Base-by-base conservation (phyloP, 2,888 invertebrate genomes). In the Andrena trimmerana region DNA sequence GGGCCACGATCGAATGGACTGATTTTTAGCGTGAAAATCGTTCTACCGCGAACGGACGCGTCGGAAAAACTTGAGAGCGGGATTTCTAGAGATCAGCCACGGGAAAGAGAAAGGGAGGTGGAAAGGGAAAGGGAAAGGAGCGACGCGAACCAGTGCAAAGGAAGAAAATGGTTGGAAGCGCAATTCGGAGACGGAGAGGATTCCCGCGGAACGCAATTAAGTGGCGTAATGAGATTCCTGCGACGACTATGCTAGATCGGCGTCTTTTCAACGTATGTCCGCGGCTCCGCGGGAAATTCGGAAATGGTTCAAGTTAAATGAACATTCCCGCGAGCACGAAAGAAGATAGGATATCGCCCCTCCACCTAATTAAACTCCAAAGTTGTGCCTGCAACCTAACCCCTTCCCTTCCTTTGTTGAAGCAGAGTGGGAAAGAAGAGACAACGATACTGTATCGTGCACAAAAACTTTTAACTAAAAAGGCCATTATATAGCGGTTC, bases 281-380 rank as follows among this genome's bases (percentile, higher is more conserved):
- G 31, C 60, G 78, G 65, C 62, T 69, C 68, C 76, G 75, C 77
- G 84, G 73, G 85, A 88, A 88, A 87, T 90, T 91, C 81, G 79
- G 78, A 86, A 91, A 90, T 85, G 86, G 82, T 82, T 85, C 75
- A 84, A 91, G 86, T 89, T 90, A 89, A 91, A 91, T 88, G 87
- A 86, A 87, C 87, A 86, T 91, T 90, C 85, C 75, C 60, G 71
- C 62, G 66, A 31, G 7, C 69, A 27, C n/a, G 65, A 85, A 86
- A 78, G 86, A 85, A 84, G 78, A 86, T 86, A 82, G 83, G 68
- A 87, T 77, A 70, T 80, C 79, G 74, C 54, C 69, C 52, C 59
- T 80, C 69, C 85, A 83, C 79, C 85, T 86, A 89, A 91, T 90
- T 90, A 88, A 91, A 90, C 85, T 86, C 78, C 60, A 54, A 75